Evolutionary conservation across 2,797 vertebrate species (phyloP).

Genomic region (Enteromius mattozi): DNA sequence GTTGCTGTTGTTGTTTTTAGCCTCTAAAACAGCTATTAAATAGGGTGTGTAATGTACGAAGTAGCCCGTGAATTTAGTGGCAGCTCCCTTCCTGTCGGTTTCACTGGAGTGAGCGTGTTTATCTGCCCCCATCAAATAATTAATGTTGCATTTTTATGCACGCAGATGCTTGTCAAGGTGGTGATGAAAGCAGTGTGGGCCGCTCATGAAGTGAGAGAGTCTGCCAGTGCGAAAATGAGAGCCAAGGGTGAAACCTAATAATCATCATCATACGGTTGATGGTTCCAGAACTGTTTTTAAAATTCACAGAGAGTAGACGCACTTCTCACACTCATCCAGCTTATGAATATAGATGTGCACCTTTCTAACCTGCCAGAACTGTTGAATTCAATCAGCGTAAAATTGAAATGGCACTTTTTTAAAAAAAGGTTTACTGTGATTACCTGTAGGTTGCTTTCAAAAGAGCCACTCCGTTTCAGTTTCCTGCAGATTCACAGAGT

Average conservation of each 20-base stretch:
- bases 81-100: conserved; percentile 29
- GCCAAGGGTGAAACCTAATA: conserved; percentile 59
- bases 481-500: conserved; percentile 37
- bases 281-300: conserved; percentile 53
- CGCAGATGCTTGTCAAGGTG: conserved; percentile 61
- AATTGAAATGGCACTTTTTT: conserved; percentile 13
- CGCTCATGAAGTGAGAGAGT: not conserved
- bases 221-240: conserved; percentile 55
- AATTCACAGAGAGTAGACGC: conserved; percentile 33
- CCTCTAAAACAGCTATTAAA: conserved; percentile 59
- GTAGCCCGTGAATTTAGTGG: conserved; percentile 36
- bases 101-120: conserved; percentile 53
- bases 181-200: conserved; percentile 59
- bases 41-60: conserved; percentile 35
- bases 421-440: conserved; percentile 43
- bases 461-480: conserved; percentile 33
- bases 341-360: conserved; percentile 55
- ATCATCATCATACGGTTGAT: conserved; percentile 60
- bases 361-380: conserved; percentile 39
- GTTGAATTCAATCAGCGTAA: conserved; percentile 46
- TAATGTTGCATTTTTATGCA: conserved; percentile 57
- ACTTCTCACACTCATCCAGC: conserved; percentile 42
- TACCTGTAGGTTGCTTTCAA: conserved; percentile 36
- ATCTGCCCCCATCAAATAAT: conserved; percentile 59
- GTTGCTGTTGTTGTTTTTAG: conserved; percentile 58